Base-by-base conservation (phyloP, 1,140 invertebrate genomes). In the Antheraea mylitta region DNA sequence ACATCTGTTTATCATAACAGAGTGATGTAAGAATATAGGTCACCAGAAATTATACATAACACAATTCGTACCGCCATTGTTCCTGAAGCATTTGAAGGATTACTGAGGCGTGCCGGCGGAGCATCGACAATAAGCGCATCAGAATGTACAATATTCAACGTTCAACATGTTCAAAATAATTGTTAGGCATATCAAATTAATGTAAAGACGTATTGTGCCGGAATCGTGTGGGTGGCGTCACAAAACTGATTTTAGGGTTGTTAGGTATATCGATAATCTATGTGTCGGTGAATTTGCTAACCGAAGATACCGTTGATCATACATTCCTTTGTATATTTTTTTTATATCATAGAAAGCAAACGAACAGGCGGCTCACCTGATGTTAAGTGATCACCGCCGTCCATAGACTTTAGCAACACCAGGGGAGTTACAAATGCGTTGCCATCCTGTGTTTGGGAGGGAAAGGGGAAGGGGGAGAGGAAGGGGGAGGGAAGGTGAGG, bases 181-280 rank as follows among this genome's bases (percentile, higher is more conserved):
- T 53, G 60, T 61, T 61, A 16, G 22, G 45, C 64, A 65, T 65
- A 45, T 64, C 62, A 64, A 65, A 65, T 53, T 65, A 53, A 65
- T 65, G 64, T 65, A 48, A 64, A 18, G 62, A 65, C 37, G 64
- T 42, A 45, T 65, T 65, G 38, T 42, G 64, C 18, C 38, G 30
- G 64, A 11, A 19, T 22, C 18, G 60, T 61, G 60, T 61, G 60
- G 60, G 60, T 61, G 30, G 60, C 18, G 62, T 10, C 13, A 18
- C 37, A 42, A 45, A 64, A 42, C 37, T 45, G 13, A 64, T 42
- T 36, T 38, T 42, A 42, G 60, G 30, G 60, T 30, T 61, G 18
- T 11, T 8, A 19, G 18, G 16, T 22, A 0, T 61, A 30, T 36
- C 30, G 19, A 61, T 22, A 30, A 61, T 30, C 30, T 13, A 30